phyloP scores from a whole-genome alignment of 1,140 invertebrate genomes.

The Holotrichia oblita region DNA sequence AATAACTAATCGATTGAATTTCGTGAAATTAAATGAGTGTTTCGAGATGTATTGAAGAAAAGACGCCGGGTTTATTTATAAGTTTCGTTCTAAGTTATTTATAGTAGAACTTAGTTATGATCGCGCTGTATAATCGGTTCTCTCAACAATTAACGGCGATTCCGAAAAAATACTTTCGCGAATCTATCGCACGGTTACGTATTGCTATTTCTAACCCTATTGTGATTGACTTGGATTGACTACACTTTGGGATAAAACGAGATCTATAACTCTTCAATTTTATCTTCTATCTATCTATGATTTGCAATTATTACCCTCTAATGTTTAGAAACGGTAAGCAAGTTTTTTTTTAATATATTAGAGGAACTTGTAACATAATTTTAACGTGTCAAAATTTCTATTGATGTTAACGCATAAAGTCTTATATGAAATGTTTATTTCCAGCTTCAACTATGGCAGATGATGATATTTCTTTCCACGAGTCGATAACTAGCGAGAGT shows the following conservation, averaged over 20 bases:
- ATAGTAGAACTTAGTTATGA: not conserved
- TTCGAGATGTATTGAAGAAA: not conserved
- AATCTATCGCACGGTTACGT: not conserved
- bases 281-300: not conserved
- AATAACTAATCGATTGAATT: not conserved
- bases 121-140: not conserved
- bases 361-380: too few species aligned
- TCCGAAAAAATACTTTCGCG: not conserved
- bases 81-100: constrained; percentile 21
- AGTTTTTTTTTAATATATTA: not conserved
- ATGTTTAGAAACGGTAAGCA: not conserved
- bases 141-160: not conserved
- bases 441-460: constrained; percentile 23
- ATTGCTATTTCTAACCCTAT: not conserved
- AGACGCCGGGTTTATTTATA: constrained; percentile 1
- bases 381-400: too few species aligned
- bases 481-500: not conserved
- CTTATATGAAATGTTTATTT: not conserved
- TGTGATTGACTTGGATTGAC: too few species aligned
- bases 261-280: not conserved
- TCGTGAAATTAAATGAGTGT: not conserved
- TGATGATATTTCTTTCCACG: not conserved
- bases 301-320: not conserved
- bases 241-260: not conserved
- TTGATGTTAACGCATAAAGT: not conserved